phyloP scores from a whole-genome alignment of 2,113 vertebrate genomes.

The Alethe diademata region DNA sequence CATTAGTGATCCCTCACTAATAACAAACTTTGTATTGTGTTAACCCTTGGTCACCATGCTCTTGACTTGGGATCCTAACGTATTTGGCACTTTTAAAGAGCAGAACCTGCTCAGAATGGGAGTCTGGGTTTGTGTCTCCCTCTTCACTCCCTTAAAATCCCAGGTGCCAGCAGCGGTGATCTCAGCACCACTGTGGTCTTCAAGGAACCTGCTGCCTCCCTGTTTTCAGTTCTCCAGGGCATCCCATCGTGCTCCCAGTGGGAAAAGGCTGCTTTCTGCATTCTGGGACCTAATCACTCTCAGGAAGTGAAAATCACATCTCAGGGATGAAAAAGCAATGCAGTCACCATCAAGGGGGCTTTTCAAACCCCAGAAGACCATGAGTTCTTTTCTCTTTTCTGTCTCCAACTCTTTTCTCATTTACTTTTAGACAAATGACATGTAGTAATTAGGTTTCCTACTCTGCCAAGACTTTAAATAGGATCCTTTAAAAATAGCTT shows the following conservation, averaged over 20 bases:
- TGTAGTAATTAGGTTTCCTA: conserved; percentile 41
- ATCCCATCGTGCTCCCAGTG: background rate
- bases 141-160: background rate
- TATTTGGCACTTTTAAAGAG: background rate
- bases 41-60: background rate
- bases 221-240: background rate
- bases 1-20: background rate
- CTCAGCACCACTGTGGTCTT: background rate
- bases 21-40: accelerated
- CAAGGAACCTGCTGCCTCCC: background rate
- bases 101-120: background rate
- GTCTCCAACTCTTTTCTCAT: conserved; percentile 12
- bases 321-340: background rate
- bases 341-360: background rate
- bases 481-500: conserved; percentile 36
- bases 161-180: background rate
- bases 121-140: background rate
- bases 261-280: background rate
- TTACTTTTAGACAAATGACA: conserved; percentile 54
- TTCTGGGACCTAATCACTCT: accelerated
- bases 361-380: background rate
- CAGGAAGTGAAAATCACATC: background rate
- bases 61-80: background rate
- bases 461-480: conserved; percentile 55
- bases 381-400: background rate